Percentiles rank a stretch among this genome's conserved stretches.
These are phyloP conservation scores for Neotoxoptera formosana DNA, from an alignment of 1,140 invertebrate species.

Conservation along the genomic window DNA sequence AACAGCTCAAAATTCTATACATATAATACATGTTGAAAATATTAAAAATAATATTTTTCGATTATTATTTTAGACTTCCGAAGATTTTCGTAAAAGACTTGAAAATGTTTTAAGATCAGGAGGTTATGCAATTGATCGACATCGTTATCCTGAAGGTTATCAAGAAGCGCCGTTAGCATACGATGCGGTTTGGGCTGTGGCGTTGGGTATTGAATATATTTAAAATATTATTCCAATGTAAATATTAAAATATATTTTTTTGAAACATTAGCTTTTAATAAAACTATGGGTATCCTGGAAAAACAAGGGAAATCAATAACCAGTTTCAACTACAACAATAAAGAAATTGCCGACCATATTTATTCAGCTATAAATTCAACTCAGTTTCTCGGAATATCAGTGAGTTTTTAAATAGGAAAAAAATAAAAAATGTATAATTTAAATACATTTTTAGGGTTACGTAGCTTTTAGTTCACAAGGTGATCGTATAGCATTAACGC, in stretches of 20 bases:
- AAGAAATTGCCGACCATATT: conserved; percentile 92
- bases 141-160: conserved; percentile 90
- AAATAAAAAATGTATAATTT: background rate
- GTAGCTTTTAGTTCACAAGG: conserved; percentile 97
- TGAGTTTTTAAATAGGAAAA: conserved; percentile 67
- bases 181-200: conserved; percentile 98
- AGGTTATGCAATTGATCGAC: conserved; percentile 82
- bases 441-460: conserved; percentile 71
- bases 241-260: background rate
- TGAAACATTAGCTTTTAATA: conserved; percentile 83
- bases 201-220: conserved; percentile 72
- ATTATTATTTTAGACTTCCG: conserved; percentile 68
- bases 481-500: conserved; percentile 97
- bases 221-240: background rate
- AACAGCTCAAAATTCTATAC: background rate
- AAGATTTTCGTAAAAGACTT: conserved; percentile 71
- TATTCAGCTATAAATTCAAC: conserved; percentile 97
- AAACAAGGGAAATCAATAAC: conserved; percentile 84
- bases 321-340: conserved; percentile 97
- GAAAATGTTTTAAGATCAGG: conserved; percentile 79
- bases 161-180: conserved; percentile 98
- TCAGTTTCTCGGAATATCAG: conserved; percentile 96
- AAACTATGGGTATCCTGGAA: conserved; percentile 86
- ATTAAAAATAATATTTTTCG: background rate
- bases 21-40: background rate